These are phyloP conservation scores for Melanophora roralis DNA, from an alignment of 2,888 invertebrate species.

Conservation along the genomic window DNA sequence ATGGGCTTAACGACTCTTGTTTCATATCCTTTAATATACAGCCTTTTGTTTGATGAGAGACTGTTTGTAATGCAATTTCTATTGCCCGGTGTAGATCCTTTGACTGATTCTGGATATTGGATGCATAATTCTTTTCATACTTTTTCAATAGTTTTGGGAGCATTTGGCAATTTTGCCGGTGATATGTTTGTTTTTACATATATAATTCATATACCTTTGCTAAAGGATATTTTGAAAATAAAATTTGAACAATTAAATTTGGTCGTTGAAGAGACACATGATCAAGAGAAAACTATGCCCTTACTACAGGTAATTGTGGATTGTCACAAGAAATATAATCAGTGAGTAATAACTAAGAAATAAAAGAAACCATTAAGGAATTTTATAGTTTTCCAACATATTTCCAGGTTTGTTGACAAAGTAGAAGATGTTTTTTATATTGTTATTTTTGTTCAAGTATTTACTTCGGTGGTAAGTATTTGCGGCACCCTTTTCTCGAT, in stretches of 20 bases:
- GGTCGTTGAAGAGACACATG: neutral
- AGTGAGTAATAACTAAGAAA: constrained; percentile 63
- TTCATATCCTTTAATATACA: constrained; percentile 54
- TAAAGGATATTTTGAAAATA: constrained; percentile 66
- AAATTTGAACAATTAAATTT: constrained; percentile 67
- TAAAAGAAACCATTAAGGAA: no score
- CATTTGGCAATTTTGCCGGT: constrained; percentile 68
- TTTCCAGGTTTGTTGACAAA: constrained; percentile 55
- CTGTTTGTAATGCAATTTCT: constrained; percentile 66
- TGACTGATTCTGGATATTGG: constrained; percentile 59
- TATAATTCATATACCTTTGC: constrained; percentile 65
- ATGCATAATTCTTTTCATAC: constrained; percentile 59
- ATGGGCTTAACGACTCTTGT: neutral
- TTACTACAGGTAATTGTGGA: constrained; percentile 62
- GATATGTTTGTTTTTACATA: constrained; percentile 69
- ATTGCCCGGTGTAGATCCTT: constrained; percentile 65
- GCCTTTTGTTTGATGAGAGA: constrained; percentile 40
- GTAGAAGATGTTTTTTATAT: constrained; percentile 62
- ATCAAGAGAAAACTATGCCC: constrained; percentile 7
- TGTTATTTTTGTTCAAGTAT: constrained; percentile 66
- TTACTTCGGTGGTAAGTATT: constrained; percentile 60
- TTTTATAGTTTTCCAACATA: neutral
- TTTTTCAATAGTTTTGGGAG: constrained; percentile 59
- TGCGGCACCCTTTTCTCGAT: constrained; percentile 67
- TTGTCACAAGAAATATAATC: constrained; percentile 69